These are phyloP conservation scores for Drosophila bocqueti DNA, from an alignment of 1,140 invertebrate species.

Conservation along the genomic window DNA sequence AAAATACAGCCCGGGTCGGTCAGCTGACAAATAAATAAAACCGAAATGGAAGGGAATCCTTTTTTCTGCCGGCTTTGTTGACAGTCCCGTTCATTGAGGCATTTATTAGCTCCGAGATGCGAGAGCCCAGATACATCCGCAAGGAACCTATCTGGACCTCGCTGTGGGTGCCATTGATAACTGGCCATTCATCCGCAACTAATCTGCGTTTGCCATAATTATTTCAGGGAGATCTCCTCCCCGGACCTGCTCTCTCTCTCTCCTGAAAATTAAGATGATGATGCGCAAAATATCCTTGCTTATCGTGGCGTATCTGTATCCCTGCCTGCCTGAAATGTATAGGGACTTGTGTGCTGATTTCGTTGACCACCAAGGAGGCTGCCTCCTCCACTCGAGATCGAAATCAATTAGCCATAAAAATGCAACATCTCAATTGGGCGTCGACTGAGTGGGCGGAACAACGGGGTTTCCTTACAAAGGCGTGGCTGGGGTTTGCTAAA, in stretches of 20 bases:
- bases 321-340: constrained; percentile 52
- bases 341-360: constrained; percentile 76
- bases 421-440: constrained; percentile 57
- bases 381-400: constrained; percentile 52
- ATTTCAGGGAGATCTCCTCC: constrained; percentile 42
- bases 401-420: constrained; percentile 80
- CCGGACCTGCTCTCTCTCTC: constrained; percentile 16
- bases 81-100: constrained; percentile 72
- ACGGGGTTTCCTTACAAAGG: constrained; percentile 35
- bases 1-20: constrained; percentile 33
- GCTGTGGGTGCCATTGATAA: constrained; percentile 70
- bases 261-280: constrained; percentile 55
- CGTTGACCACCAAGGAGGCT: constrained; percentile 61
- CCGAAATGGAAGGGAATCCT: constrained; percentile 49
- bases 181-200: constrained; percentile 68
- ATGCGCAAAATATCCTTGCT: constrained; percentile 66
- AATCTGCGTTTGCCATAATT: constrained; percentile 75
- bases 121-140: constrained; percentile 45
- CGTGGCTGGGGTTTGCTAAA: constrained; percentile 27
- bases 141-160: constrained; percentile 15
- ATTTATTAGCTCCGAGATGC: constrained; percentile 67
- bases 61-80: constrained; percentile 49
- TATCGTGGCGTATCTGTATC: constrained; percentile 54
- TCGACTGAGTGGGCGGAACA: constrained; percentile 51
- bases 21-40: constrained; percentile 66